Evolutionary conservation across 2,797 vertebrate species (phyloP), one percentile per base, ranked within the genome.

Genomic region (Spizella passerina): DNA sequence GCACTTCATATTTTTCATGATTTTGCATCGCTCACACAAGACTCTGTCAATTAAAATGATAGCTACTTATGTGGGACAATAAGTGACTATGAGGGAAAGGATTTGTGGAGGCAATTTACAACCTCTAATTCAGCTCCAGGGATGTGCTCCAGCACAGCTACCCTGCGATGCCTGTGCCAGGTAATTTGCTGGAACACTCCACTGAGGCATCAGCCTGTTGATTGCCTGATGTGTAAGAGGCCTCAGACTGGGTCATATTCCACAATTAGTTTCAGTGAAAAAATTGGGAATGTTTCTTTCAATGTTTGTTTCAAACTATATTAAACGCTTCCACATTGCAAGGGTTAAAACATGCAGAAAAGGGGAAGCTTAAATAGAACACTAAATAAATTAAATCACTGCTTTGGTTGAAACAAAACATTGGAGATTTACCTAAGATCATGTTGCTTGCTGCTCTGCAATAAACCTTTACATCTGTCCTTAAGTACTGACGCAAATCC

Each of bases 41-140:
- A 73, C 50, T 86, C 93, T 78, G 91, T 92, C 93, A 96, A 93
- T 97, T 95, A 96, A 96, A 95, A 95, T 91, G 89, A 97, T 93
- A 95, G 90, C 94, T 95, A 86, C 91, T 94, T 96, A 93, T 87
- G 82, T 76, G 82, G 95, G 94, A 96, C 92, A 96, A 96, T 94
- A 95, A 95, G 95, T 55, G 93, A 96, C 91, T 92, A 21, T 76
- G 92, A 96, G 82, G 69, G 52, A 95, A 96, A 79, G 82, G 94
- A 95, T 93, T 93, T 95, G 94, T 78, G 82, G 84, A 91, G 57
- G 86, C 82, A 96, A 96, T 93, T 96, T 95, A 49, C 95, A 94
- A 66, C 65, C 86, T 83, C 69, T 95, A 95, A 94, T 95, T 91
- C 95, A 92, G 90, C 93, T 95, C 92, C 90, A 92, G 88, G 86